These are phyloP conservation scores for Muscina levida DNA, from an alignment of 2,888 invertebrate genomes.

Conservation along the genomic window DNA sequence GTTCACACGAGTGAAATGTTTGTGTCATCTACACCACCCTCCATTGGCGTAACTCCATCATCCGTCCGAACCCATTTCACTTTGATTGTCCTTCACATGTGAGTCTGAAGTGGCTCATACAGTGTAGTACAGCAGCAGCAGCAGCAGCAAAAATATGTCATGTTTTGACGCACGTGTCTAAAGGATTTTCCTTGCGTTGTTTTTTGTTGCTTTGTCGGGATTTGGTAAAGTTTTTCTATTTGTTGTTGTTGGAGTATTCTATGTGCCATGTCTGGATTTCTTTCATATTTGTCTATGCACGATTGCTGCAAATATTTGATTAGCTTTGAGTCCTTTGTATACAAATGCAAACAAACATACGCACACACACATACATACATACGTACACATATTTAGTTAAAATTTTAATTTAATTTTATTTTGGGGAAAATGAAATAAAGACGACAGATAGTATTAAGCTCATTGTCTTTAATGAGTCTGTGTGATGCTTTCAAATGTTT, in stretches of 20 bases:
- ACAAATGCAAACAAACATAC: background rate
- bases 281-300: slow-evolving; percentile 51
- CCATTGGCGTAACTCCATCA: background rate
- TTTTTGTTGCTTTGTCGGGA: slow-evolving; percentile 5
- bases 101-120: slow-evolving; percentile 11
- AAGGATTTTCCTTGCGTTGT: slow-evolving; percentile 48
- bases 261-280: slow-evolving; percentile 42
- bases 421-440: slow-evolving; percentile 18
- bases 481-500: background rate
- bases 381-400: slow-evolving; percentile 1
- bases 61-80: slow-evolving; percentile 25
- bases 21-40: slow-evolving; percentile 57
- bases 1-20: slow-evolving; percentile 46
- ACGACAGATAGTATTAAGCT: background rate
- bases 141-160: slow-evolving; percentile 49
- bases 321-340: slow-evolving; percentile 41
- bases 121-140: background rate
- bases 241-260: slow-evolving; percentile 11
- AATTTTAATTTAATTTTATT: slow-evolving; percentile 28
- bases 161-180: slow-evolving; percentile 65
- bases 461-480: slow-evolving; percentile 7
- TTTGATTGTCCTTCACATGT: background rate
- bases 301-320: slow-evolving; percentile 62
- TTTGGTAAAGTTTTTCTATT: slow-evolving; percentile 31
- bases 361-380: background rate